phyloP scores from a whole-genome alignment of 2,888 invertebrate genomes.

The Troides aeacus region DNA sequence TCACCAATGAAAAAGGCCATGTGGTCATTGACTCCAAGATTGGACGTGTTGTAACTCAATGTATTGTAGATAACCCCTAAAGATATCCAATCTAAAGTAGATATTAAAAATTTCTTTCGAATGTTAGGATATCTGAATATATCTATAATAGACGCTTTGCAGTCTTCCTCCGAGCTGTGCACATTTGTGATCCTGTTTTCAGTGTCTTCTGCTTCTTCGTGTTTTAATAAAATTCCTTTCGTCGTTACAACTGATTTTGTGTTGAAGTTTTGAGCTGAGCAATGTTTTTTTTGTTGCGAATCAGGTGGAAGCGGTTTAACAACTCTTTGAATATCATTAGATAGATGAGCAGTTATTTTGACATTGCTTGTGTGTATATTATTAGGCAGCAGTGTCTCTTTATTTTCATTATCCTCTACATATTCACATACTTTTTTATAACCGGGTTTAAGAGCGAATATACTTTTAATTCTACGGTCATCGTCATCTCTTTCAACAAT shows the following conservation, averaged over 20 bases:
- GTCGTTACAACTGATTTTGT: slow-evolving; percentile 64
- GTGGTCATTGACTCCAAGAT: slow-evolving; percentile 84
- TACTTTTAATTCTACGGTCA: slow-evolving; percentile 64
- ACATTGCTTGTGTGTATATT: not conserved
- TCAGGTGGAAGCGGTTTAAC: not conserved
- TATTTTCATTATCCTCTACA: slow-evolving; percentile 39
- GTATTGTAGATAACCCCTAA: slow-evolving; percentile 85
- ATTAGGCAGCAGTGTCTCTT: not conserved
- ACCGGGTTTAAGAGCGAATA: slow-evolving; percentile 64
- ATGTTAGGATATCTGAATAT: slow-evolving; percentile 83
- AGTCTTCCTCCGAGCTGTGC: slow-evolving; percentile 69
- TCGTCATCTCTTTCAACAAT: slow-evolving; percentile 45
- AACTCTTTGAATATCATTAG: slow-evolving; percentile 18
- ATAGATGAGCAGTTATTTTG: not conserved
- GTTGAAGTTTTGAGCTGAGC: slow-evolving; percentile 48
- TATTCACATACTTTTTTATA: slow-evolving; percentile 52
- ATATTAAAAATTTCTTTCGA: slow-evolving; percentile 82
- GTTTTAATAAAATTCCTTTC: slow-evolving; percentile 57
- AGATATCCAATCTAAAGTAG: slow-evolving; percentile 84
- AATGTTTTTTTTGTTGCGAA: slow-evolving; percentile 43
- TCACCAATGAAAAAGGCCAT: slow-evolving; percentile 84
- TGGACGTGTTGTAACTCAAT: slow-evolving; percentile 83
- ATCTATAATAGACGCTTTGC: slow-evolving; percentile 81
- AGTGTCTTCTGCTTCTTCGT: slow-evolving; percentile 48
- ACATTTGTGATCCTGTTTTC: slow-evolving; percentile 69